Evolutionary conservation across 2,888 invertebrate genomes (phyloP), one percentile per base, ranked within the genome.

Genomic region (Tenthredo mesomela): DNA sequence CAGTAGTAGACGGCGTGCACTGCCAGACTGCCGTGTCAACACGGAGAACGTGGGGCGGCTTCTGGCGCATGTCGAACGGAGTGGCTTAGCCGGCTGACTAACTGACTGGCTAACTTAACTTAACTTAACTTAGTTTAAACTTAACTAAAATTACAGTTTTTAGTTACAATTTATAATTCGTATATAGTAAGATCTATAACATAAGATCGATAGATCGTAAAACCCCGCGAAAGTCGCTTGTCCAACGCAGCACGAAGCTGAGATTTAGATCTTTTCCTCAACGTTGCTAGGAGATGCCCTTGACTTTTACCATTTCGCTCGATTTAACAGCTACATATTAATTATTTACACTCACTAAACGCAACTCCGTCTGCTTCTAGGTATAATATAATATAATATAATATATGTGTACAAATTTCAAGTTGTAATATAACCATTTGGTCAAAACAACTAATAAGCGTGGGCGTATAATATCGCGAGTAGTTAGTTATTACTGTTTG

Each of bases 1-100:
- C 89, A 89, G 91, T 91, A 89, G 90, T 90, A 89, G 88, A 87
- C 88, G 91, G 89, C 91, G 91, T 89, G 90, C 91, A 90, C 89
- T 90, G 89, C 88, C 91, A 90, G 90, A 91, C 91, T 91, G 91
- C 47, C 82, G 80, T 90, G 86, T 89, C 87, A 88, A 84, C 77
- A 87, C 85, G 83, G 40, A 37, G 82, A 82, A 65, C 80, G 83
- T 80, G 78, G 85, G 85, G 77, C 82, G 65, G 85, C 67, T 82
- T 82, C 67, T 82, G 82, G 82, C 82, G 82, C 82, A 82, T 82
- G 82, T 58, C 82, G 82, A 33, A 21, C 82, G 43, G 82, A 65
- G 67, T 61, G 80, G 80, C 50, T 54, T 47, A 73, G 73, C 15
- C 73, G 21, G 29, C 50, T 54, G 77, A 77, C 54, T 54, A 54